Conservation (phyloP, 2,797 vertebrate species). For the Epinephelus awoara region DNA sequence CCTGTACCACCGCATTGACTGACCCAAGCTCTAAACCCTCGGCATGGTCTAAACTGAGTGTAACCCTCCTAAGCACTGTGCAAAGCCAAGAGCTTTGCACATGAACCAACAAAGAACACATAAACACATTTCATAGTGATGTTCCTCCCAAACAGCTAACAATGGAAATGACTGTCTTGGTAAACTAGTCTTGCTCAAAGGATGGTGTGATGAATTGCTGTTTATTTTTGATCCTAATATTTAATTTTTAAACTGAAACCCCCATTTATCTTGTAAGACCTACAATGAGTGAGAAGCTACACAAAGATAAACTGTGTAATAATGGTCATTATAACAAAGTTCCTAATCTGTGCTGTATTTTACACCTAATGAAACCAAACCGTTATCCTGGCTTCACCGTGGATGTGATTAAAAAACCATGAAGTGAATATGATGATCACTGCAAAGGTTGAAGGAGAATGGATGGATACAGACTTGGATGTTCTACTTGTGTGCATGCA, state of each 20-base stretch:
- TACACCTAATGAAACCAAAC: slow-evolving; percentile 26
- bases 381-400: background rate
- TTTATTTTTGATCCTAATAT: slow-evolving; percentile 28
- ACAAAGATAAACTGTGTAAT: background rate
- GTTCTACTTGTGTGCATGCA: slow-evolving; percentile 62
- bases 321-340: slow-evolving; percentile 7
- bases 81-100: background rate
- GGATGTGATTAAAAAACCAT: background rate
- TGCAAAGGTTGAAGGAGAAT: slow-evolving; percentile 19
- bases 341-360: slow-evolving; percentile 22
- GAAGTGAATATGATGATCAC: slow-evolving; percentile 16
- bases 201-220: slow-evolving; percentile 4
- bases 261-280: slow-evolving; percentile 16
- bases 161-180: slow-evolving; percentile 24
- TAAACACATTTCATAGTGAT: slow-evolving; percentile 3
- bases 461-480: slow-evolving; percentile 44
- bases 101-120: slow-evolving; percentile 22
- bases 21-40: background rate
- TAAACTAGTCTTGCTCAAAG: slow-evolving; percentile 13
- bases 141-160: slow-evolving; percentile 22
- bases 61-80: background rate
- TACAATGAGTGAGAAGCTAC: slow-evolving; percentile 5
- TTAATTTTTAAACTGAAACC: slow-evolving; percentile 10
- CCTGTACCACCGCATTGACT: background rate
- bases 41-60: background rate